Percentiles rank a stretch among this genome's conserved stretches.
Conservation (phyloP, 1,140 invertebrate genomes). For the Nebria ingens region DNA sequence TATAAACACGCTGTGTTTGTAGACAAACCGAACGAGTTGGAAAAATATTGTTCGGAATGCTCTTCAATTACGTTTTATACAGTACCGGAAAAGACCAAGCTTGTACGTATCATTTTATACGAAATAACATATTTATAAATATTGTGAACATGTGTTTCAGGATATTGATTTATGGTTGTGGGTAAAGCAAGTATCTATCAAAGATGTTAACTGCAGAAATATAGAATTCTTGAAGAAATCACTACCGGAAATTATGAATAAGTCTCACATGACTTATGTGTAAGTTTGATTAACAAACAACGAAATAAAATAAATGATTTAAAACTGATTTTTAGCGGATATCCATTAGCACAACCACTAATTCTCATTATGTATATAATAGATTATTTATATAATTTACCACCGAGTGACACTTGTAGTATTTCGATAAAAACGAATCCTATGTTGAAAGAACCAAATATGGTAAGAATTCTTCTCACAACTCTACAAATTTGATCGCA, state of each 20-base stretch:
- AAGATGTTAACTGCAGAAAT: background rate
- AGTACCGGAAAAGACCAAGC: background rate
- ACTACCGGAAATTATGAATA: background rate
- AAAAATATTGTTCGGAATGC: background rate
- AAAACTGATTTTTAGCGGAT: background rate
- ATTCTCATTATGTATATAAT: background rate
- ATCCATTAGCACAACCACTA: background rate
- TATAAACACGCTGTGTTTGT: background rate
- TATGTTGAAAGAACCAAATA: background rate
- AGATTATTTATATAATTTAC: background rate
- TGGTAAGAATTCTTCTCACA: background rate
- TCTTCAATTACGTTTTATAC: background rate
- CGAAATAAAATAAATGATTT: background rate
- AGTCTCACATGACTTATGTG: background rate
- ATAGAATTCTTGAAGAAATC: background rate
- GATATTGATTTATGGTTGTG: background rate
- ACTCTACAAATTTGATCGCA: background rate
- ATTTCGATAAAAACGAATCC: background rate
- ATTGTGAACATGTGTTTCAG: background rate
- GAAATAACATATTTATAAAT: background rate
- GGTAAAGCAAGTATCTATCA: background rate
- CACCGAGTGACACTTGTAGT: background rate
- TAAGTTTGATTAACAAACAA: background rate
- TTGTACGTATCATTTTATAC: background rate
- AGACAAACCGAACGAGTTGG: background rate